phyloP scores from a whole-genome alignment of 2,113 vertebrate genomes.

The Etheostoma spectabile region DNA sequence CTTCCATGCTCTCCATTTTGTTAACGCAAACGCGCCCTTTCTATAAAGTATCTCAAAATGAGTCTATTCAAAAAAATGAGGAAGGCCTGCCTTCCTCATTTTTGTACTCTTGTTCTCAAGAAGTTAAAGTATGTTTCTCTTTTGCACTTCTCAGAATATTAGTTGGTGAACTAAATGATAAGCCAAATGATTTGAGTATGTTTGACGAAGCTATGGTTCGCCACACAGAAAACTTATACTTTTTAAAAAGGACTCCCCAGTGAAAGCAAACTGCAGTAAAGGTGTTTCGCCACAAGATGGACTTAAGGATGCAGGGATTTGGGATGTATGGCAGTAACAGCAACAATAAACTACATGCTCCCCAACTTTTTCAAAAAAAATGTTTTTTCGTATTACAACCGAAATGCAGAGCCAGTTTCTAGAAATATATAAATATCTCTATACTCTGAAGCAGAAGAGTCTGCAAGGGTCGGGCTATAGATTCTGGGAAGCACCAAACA shows the following conservation, averaged over 20 bases:
- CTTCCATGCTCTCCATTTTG: slow-evolving; percentile 25
- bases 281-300: slow-evolving; percentile 83
- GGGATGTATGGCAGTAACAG: slow-evolving; percentile 12
- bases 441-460: slow-evolving; percentile 4
- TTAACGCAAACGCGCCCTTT: neutral
- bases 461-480: slow-evolving; percentile 22
- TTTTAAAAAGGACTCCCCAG: neutral
- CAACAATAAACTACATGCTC: neutral
- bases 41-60: slow-evolving; percentile 3
- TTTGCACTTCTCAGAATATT: neutral
- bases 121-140: slow-evolving; percentile 4
- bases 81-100: neutral
- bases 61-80: slow-evolving; percentile 13
- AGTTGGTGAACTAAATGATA: neutral
- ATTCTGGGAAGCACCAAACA: slow-evolving; percentile 40
- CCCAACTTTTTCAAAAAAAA: slow-evolving; percentile 11
- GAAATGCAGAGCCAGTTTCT: slow-evolving; percentile 21
- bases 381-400: neutral
- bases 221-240: neutral
- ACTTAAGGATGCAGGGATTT: slow-evolving; percentile 64
- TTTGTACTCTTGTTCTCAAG: neutral
- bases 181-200: neutral
- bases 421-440: slow-evolving; percentile 25
- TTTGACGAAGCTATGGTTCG: neutral
- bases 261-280: slow-evolving; percentile 68